phyloP scores from a whole-genome alignment of 2,797 vertebrate species.

The Leptodactylus fallax region DNA sequence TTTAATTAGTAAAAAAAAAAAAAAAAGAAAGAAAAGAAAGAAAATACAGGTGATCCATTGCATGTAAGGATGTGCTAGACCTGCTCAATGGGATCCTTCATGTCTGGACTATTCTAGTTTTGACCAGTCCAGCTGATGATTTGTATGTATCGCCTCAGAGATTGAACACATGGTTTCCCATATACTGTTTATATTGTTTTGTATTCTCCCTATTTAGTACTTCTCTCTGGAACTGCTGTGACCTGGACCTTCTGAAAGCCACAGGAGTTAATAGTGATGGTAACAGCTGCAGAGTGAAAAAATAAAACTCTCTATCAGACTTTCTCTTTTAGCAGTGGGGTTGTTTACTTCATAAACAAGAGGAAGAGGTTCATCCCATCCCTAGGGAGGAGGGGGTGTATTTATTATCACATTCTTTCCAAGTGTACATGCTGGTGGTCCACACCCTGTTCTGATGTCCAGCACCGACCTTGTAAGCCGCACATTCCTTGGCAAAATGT shows the following conservation, averaged over 20 bases:
- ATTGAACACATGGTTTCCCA: neutral
- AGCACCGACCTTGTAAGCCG: neutral
- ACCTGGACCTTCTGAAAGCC: neutral
- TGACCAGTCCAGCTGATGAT: neutral
- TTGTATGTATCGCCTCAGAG: neutral
- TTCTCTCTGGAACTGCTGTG: neutral
- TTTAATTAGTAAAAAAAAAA: no score
- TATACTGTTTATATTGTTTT: neutral
- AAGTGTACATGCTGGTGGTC: constrained; percentile 4
- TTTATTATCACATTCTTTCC: constrained; percentile 16
- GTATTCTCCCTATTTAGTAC: neutral
- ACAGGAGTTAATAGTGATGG: neutral
- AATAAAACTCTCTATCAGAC: neutral
- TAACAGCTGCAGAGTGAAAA: constrained; percentile 32
- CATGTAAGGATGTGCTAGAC: no score
- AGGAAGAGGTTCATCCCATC: constrained; percentile 5
- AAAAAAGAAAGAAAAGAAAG: no score
- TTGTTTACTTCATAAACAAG: constrained; percentile 1
- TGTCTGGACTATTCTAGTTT: neutral
- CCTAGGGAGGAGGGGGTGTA: neutral
- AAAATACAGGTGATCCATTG: no score
- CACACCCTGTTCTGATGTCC: constrained; percentile 17
- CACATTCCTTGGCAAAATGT: neutral
- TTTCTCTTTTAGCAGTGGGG: constrained; percentile 29
- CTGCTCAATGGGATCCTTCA: neutral